Conservation (phyloP, 1,140 invertebrate species). For the Vollenhovia emeryi region DNA sequence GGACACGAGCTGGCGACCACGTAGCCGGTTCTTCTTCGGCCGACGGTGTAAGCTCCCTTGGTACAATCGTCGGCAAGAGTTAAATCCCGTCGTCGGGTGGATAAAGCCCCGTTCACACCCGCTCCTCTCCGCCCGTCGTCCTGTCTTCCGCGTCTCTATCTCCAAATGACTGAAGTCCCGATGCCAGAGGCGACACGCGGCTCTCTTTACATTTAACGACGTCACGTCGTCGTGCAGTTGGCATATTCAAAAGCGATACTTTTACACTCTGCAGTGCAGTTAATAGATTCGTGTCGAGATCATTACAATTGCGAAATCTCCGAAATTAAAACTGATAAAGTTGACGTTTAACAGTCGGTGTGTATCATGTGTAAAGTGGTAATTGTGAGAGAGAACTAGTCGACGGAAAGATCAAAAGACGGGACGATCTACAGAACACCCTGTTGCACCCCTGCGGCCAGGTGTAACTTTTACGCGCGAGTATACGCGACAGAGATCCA, state of each 20-base stretch:
- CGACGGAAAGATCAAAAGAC: background rate
- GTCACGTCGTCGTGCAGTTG: background rate
- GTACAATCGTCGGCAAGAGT: conserved; percentile 67
- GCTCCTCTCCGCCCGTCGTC: too few relatives aligned
- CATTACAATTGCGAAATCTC: background rate
- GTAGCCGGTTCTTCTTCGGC: conserved; percentile 73
- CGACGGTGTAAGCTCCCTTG: conserved; percentile 53
- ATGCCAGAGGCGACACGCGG: background rate
- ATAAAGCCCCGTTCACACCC: conserved; percentile 42
- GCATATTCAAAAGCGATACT: background rate
- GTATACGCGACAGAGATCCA: conserved; percentile 67
- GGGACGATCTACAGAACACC: background rate
- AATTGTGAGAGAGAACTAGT: background rate
- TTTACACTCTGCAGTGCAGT: background rate
- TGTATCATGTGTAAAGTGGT: background rate
- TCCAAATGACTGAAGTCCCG: background rate
- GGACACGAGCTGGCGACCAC: conserved; percentile 71
- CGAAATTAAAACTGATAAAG: background rate
- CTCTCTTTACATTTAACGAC: background rate
- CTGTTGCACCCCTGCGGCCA: background rate
- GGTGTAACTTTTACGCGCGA: conserved; percentile 64
- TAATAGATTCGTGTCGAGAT: background rate
- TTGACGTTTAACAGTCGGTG: background rate
- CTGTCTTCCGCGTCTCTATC: background rate
- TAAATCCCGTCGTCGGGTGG: background rate